Evolutionary conservation across 2,888 invertebrate species (phyloP).

Genomic region (Maniola hyperantus): DNA sequence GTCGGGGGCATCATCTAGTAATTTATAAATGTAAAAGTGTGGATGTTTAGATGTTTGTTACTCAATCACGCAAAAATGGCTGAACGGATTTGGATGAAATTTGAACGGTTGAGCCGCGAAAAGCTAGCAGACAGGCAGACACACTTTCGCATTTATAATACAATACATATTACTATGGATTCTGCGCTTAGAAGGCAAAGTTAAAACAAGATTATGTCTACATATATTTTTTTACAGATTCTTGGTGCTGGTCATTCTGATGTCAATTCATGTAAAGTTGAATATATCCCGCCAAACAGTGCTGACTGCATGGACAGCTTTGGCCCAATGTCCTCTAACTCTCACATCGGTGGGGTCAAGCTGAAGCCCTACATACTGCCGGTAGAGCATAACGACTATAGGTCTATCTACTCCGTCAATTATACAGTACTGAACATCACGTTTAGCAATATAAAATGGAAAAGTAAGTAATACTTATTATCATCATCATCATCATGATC

Average conservation of each 20-base stretch:
- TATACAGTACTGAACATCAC: slow-evolving; percentile 73
- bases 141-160: too few relatives aligned
- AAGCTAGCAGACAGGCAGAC: too few relatives aligned
- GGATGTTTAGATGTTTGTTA: too few relatives aligned
- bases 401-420: slow-evolving; percentile 46
- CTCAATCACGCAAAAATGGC: too few relatives aligned
- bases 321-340: slow-evolving; percentile 61
- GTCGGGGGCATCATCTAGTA: too few relatives aligned
- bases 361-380: slow-evolving; percentile 64
- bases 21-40: too few relatives aligned
- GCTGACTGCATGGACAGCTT: slow-evolving; percentile 63
- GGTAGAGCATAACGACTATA: slow-evolving; percentile 37
- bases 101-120: too few relatives aligned
- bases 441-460: slow-evolving; percentile 77
- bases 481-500: too few relatives aligned
- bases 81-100: too few relatives aligned
- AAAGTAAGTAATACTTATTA: slow-evolving; percentile 63
- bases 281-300: slow-evolving; percentile 63
- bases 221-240: slow-evolving; percentile 57
- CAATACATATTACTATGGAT: too few relatives aligned
- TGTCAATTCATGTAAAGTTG: slow-evolving; percentile 62
- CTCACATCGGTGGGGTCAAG: slow-evolving; percentile 66
- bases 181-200: too few relatives aligned
- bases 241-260: slow-evolving; percentile 54
- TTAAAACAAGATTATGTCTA: too few relatives aligned